Conservation (phyloP, 2,113 vertebrate species). For the Festucalex cinctus region DNA sequence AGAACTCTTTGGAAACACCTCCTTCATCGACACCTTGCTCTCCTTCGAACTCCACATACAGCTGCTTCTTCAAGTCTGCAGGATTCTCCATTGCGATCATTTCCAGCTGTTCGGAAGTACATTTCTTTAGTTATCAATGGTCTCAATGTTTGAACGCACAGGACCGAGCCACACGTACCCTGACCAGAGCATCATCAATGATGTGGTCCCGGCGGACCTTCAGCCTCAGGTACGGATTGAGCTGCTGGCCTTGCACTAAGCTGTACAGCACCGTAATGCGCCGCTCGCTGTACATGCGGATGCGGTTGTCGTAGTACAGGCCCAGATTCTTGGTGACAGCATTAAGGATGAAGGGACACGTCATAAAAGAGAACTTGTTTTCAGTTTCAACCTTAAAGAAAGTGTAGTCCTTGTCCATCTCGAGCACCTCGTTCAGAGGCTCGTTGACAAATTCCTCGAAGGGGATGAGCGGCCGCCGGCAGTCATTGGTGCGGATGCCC, state of each 20-base stretch:
- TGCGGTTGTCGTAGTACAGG: slow-evolving; percentile 97
- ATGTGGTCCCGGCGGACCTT: slow-evolving; percentile 97
- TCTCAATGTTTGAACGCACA: neutral
- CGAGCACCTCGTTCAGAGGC: slow-evolving; percentile 95
- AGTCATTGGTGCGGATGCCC: slow-evolving; percentile 92
- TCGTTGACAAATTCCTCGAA: slow-evolving; percentile 98
- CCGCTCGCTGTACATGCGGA: slow-evolving; percentile 99
- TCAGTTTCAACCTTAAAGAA: slow-evolving; percentile 99
- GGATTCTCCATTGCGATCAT: slow-evolving; percentile 99
- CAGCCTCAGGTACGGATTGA: slow-evolving; percentile 93
- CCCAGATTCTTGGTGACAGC: slow-evolving; percentile 98
- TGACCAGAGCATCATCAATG: slow-evolving; percentile 94
- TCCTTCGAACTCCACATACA: slow-evolving; percentile 99
- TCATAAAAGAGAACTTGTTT: slow-evolving; percentile 99
- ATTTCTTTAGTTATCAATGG: neutral
- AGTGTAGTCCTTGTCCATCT: slow-evolving; percentile 99
- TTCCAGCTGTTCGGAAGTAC: slow-evolving; percentile 71
- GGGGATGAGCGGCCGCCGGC: slow-evolving; percentile 88
- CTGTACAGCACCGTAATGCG: slow-evolving; percentile 98
- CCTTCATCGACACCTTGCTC: slow-evolving; percentile 99
- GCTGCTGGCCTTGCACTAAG: slow-evolving; percentile 95
- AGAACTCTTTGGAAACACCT: slow-evolving; percentile 99
- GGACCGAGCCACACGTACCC: slow-evolving; percentile 78
- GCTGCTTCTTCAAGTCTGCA: slow-evolving; percentile 97
- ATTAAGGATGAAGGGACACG: slow-evolving; percentile 96